Evolutionary conservation across 2,113 vertebrate species (phyloP).

Genomic region (Pleuronectes platessa): DNA sequence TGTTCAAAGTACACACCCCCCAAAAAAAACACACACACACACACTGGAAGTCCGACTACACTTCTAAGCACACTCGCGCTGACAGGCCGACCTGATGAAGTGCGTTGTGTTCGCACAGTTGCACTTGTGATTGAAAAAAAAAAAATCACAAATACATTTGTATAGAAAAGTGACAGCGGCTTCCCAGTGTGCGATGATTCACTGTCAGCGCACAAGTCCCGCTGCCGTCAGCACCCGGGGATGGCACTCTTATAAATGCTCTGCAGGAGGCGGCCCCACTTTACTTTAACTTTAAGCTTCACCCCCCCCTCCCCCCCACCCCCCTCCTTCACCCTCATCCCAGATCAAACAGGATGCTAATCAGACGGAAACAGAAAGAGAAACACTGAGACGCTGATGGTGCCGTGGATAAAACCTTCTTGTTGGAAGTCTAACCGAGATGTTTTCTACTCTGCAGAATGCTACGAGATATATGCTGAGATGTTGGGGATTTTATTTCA

Average conservation of each 20-base stretch:
- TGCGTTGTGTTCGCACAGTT: constrained; percentile 17
- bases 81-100: constrained; percentile 25
- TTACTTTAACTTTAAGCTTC: background rate
- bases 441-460: no score
- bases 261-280: constrained; percentile 3
- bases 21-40: constrained; percentile 10
- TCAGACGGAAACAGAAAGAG: background rate
- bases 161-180: constrained; percentile 19
- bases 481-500: no score
- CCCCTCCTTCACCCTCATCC: background rate
- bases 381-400: background rate
- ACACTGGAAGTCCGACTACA: constrained; percentile 1
- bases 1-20: constrained; percentile 34
- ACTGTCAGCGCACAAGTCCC: constrained; percentile 20
- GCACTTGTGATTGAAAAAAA: constrained; percentile 48
- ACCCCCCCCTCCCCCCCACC: background rate
- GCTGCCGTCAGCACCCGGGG: constrained; percentile 30
- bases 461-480: no score
- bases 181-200: constrained; percentile 32
- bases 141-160: constrained; percentile 15
- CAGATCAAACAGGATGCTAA: background rate
- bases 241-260: constrained; percentile 19
- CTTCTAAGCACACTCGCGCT: constrained; percentile 14
- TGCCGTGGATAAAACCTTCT: background rate
- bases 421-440: background rate